phyloP scores from a whole-genome alignment of 2,113 vertebrate species.

The Hepsetus odoe region DNA sequence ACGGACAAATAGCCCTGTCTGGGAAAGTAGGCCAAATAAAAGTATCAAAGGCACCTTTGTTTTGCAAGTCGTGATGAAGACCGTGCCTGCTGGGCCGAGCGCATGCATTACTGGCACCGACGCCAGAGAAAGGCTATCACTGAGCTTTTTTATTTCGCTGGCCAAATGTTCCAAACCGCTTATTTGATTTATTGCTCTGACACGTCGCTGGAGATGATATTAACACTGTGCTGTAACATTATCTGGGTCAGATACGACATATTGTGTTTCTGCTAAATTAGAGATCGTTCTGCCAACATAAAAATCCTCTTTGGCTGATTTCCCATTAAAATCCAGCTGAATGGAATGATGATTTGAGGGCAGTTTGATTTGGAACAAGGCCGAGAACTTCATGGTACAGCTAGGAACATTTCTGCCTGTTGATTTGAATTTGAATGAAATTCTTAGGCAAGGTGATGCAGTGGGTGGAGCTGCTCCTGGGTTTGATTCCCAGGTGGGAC shows the following conservation, averaged over 20 bases:
- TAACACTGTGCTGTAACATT: neutral
- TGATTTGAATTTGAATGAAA: no score
- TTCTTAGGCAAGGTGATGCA: no score
- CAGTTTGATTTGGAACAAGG: no score
- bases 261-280: neutral
- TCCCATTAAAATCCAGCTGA: no score
- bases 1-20: conserved; percentile 14
- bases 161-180: neutral
- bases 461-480: no score
- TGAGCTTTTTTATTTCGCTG: neutral
- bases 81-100: neutral
- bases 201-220: conserved; percentile 24
- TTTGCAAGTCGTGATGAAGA: conserved; percentile 2
- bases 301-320: no score
- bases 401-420: no score
- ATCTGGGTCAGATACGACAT: conserved; percentile 18
- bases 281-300: no score
- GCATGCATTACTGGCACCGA: neutral
- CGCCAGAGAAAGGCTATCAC: neutral
- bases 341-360: no score
- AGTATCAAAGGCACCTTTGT: conserved; percentile 17
- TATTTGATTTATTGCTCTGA: conserved; percentile 30
- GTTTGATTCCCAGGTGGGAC: no score
- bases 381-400: no score
- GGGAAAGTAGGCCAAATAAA: conserved; percentile 6